These are phyloP conservation scores for Leptonema lineaticorne DNA, from an alignment of 1,140 invertebrate species.

Conservation along the genomic window DNA sequence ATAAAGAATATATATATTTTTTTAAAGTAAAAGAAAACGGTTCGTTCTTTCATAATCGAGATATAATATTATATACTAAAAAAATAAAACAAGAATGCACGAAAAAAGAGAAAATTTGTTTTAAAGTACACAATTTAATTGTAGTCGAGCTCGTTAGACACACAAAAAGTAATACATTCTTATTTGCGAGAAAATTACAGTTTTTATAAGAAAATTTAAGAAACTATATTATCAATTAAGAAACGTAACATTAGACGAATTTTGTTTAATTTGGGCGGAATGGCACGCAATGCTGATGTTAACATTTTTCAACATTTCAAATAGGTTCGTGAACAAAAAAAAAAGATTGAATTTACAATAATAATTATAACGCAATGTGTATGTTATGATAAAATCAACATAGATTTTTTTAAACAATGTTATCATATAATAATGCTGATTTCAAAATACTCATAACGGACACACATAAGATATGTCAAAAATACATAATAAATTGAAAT, in stretches of 20 bases:
- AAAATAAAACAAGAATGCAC: not conserved
- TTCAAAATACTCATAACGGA: no score
- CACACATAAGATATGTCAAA: no score
- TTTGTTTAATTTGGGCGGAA: not conserved
- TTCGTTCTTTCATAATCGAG: not conserved
- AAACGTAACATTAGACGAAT: conserved; percentile 2
- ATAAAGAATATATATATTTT: no score
- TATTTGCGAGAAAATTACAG: conserved; percentile 4
- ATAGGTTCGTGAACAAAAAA: no score
- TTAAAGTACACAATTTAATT: conserved; percentile 1
- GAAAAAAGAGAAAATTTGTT: not conserved
- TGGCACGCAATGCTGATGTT: conserved; percentile 1
- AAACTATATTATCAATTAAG: conserved; percentile 10
- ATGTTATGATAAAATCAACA: no score
- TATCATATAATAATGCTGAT: no score
- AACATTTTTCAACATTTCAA: no score
- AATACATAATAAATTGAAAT: not conserved
- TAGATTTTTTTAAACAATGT: no score
- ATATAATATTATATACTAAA: not conserved
- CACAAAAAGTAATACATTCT: not conserved
- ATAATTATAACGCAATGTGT: no score
- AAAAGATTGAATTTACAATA: no score
- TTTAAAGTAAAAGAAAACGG: not conserved
- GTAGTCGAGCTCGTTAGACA: not conserved
- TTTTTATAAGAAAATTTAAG: conserved; percentile 10